Evolutionary conservation across 2,888 invertebrate genomes (phyloP).

Genomic region (Parnassius glacialis): DNA sequence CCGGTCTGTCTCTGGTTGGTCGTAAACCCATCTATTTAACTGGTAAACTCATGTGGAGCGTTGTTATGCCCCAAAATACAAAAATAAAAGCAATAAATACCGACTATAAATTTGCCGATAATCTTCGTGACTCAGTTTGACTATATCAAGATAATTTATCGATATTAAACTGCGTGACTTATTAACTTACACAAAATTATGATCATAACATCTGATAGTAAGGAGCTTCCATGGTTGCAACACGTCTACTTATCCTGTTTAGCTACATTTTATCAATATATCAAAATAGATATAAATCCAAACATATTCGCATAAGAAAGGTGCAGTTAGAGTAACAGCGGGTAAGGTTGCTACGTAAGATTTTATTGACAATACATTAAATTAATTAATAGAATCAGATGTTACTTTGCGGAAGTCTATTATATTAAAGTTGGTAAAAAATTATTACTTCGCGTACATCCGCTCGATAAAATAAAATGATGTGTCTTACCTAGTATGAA

Average conservation of each 20-base stretch:
- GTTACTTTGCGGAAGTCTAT: no score
- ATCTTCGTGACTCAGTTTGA: neutral
- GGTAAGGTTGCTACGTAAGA: no score
- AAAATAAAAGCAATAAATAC: neutral
- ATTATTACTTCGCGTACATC: no score
- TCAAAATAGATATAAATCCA: conserved; percentile 3
- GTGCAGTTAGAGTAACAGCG: conserved; percentile 10
- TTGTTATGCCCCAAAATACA: conserved; percentile 1
- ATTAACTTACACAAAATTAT: conserved; percentile 11
- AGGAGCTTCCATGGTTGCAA: conserved; percentile 6
- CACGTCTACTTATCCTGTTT: conserved; percentile 1
- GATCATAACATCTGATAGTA: conserved; percentile 7
- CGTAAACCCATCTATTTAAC: conserved; percentile 3
- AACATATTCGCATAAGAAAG: neutral
- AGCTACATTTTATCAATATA: conserved; percentile 10
- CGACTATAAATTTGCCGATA: neutral
- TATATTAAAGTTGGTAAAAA: no score
- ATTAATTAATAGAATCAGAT: no score
- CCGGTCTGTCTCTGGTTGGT: neutral
- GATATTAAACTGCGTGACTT: neutral
- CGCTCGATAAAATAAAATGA: no score
- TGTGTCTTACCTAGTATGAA: no score
- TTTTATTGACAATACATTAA: no score
- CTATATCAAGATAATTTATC: neutral
- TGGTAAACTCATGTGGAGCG: conserved; percentile 6